phyloP scores from a whole-genome alignment of 2,888 invertebrate species.

The Apamea epomidion region DNA sequence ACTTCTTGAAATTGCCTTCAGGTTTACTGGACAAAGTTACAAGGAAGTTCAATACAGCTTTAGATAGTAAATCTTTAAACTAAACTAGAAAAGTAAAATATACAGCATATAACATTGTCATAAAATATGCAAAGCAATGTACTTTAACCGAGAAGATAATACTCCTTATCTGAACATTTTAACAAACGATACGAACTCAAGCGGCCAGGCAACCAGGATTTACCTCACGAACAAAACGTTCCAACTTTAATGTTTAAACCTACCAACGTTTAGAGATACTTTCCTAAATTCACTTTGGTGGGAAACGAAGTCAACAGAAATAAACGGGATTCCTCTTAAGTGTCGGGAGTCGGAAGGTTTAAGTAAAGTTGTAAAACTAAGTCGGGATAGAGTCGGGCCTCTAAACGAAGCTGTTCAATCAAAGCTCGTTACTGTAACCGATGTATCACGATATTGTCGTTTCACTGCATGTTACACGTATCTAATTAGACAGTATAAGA shows the following conservation, averaged over 20 bases:
- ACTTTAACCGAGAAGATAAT: constrained; percentile 33
- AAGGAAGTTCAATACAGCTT: constrained; percentile 9
- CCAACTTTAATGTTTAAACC: constrained; percentile 39
- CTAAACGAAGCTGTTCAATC: constrained; percentile 40
- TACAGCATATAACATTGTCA: constrained; percentile 28
- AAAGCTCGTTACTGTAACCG: constrained; percentile 45
- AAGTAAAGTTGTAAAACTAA: constrained; percentile 59
- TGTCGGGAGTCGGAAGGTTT: constrained; percentile 39
- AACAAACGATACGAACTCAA: constrained; percentile 42
- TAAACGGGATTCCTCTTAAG: constrained; percentile 57
- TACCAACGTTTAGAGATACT: constrained; percentile 54
- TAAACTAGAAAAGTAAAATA: constrained; percentile 28
- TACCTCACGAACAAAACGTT: constrained; percentile 49
- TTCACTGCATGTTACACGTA: constrained; percentile 55
- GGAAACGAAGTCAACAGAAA: constrained; percentile 54
- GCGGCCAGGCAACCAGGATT: constrained; percentile 31
- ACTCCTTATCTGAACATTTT: constrained; percentile 47
- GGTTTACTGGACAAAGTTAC: background rate
- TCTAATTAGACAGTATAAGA: constrained; percentile 52
- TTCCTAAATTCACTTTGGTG: constrained; percentile 52
- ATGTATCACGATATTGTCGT: constrained; percentile 33
- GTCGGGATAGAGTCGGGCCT: constrained; percentile 12
- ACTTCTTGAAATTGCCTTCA: background rate
- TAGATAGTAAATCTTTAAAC: constrained; percentile 31
- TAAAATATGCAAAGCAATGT: constrained; percentile 45